phyloP scores from a whole-genome alignment of 1,140 invertebrate species.

The Eurosta solidaginis region DNA sequence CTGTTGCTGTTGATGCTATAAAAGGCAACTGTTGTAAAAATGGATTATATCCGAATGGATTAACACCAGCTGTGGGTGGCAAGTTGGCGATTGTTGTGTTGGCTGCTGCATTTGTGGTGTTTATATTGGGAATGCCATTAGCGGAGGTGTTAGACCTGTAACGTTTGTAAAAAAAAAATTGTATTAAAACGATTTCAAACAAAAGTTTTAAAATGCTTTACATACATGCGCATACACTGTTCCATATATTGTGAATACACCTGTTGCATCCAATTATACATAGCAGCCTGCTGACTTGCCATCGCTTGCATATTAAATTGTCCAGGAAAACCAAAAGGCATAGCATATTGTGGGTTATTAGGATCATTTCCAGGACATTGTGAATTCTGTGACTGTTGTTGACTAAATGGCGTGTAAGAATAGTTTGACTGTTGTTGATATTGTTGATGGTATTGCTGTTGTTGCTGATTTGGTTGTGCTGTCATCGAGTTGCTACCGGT shows the following conservation, averaged over 20 bases:
- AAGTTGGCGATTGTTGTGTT: constrained; percentile 33
- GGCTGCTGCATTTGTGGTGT: not conserved
- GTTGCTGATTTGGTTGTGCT: not conserved
- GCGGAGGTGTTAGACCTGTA: constrained; percentile 2
- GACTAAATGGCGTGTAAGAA: not conserved
- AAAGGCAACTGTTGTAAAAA: constrained; percentile 34
- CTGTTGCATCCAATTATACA: constrained; percentile 75
- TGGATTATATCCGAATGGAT: constrained; percentile 30
- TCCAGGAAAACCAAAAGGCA: constrained; percentile 5
- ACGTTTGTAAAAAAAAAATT: not conserved
- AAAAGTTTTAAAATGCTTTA: constrained; percentile 30
- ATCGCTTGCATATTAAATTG: constrained; percentile 40
- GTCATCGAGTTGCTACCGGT: constrained; percentile 20
- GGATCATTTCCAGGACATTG: constrained; percentile 26
- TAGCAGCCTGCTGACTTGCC: constrained; percentile 64
- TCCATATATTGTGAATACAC: constrained; percentile 84
- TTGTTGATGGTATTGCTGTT: constrained; percentile 35
- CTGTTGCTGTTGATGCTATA: constrained; percentile 30
- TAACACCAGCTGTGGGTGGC: constrained; percentile 11
- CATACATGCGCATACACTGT: constrained; percentile 78
- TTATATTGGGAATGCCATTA: not conserved
- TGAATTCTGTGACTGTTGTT: not conserved
- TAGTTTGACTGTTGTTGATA: constrained; percentile 13
- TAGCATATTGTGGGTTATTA: not conserved
- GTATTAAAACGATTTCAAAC: not conserved